phyloP scores from a whole-genome alignment of 1,140 invertebrate genomes.

The Papilio machaon region DNA sequence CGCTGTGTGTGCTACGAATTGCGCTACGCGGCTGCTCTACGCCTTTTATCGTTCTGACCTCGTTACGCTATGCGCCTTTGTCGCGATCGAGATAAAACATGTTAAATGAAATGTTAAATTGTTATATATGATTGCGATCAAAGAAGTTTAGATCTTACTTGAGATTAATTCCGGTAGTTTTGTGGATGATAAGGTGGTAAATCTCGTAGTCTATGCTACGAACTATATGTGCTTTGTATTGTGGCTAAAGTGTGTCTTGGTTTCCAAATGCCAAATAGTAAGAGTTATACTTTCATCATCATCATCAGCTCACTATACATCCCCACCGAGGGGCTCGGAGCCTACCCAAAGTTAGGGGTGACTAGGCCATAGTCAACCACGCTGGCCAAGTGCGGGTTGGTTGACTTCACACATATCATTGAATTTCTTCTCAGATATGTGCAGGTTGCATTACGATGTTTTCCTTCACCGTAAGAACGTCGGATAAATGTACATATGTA shows the following conservation, averaged over 20 bases:
- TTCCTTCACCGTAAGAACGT: too few relatives aligned
- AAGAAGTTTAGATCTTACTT: neutral
- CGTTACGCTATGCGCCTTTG: conserved; percentile 19
- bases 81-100: conserved; percentile 13
- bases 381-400: too few relatives aligned
- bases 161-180: neutral
- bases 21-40: conserved; percentile 17
- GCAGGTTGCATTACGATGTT: too few relatives aligned
- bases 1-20: conserved; percentile 4
- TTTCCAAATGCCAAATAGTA: too few relatives aligned
- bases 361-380: too few relatives aligned
- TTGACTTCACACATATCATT: too few relatives aligned
- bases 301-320: too few relatives aligned
- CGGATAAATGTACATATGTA: too few relatives aligned
- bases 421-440: too few relatives aligned
- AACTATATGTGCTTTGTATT: neutral
- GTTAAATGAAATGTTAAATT: conserved; percentile 6
- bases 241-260: neutral
- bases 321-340: too few relatives aligned
- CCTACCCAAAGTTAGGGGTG: too few relatives aligned
- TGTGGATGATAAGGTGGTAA: neutral
- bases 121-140: conserved; percentile 7
- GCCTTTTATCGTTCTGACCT: conserved; percentile 7
- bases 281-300: neutral
- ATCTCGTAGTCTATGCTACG: neutral